A percentile compares a stretch with the other conserved stretches of the same genome.
Conservation (phyloP, 92 coral and sea anemone genomes). For the Anthopleura xanthogrammica region DNA sequence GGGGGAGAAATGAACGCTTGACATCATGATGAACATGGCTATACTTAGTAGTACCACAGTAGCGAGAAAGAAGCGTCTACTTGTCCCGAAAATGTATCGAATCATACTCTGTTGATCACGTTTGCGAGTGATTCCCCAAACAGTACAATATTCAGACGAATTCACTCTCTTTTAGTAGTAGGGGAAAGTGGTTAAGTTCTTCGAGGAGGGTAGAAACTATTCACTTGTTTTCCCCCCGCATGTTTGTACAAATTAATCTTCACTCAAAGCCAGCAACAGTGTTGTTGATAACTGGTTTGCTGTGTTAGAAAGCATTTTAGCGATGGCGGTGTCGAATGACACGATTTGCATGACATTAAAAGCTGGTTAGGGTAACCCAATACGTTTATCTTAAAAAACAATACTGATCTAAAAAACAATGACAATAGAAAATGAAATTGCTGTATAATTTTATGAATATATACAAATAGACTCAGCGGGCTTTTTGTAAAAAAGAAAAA, state of each 20-base stretch:
- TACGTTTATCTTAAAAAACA: not conserved
- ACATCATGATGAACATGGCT: not conserved
- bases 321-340: not conserved
- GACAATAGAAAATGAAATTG: too few species aligned
- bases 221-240: not conserved
- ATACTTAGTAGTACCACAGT: not conserved
- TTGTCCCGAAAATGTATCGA: constrained; percentile 11
- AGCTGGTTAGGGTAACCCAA: not conserved
- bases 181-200: not conserved
- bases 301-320: constrained; percentile 2
- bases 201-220: not conserved
- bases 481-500: too few species aligned
- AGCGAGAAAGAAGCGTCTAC: constrained; percentile 3
- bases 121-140: too few species aligned
- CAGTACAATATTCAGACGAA: too few species aligned
- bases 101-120: not conserved
- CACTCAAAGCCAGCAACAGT: not conserved
- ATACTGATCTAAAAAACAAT: too few species aligned
- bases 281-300: constrained; percentile 2
- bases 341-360: constrained; percentile 2
- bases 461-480: too few species aligned
- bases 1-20: not conserved
- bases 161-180: not conserved
- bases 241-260: not conserved
- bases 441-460: too few species aligned